These are phyloP conservation scores for Drosophila dives DNA, from an alignment of 2,888 invertebrate species.

Conservation along the genomic window DNA sequence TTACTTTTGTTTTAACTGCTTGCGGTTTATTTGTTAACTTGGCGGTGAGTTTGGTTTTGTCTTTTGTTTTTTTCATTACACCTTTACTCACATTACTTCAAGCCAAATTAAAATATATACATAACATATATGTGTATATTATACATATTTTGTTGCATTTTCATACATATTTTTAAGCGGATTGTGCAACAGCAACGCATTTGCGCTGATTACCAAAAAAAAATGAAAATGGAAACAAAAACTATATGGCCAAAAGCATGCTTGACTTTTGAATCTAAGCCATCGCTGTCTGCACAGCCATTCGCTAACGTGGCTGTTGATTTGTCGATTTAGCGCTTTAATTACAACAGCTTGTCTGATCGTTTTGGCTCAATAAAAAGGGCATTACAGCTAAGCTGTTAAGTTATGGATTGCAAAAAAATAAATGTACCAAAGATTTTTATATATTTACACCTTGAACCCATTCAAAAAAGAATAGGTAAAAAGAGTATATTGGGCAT, in stretches of 20 bases:
- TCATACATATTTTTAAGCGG: conserved; percentile 22
- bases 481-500: not conserved
- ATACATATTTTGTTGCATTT: conserved; percentile 34
- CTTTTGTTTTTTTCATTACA: conserved; percentile 59
- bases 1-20: not conserved
- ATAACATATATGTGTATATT: conserved; percentile 11
- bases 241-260: not conserved
- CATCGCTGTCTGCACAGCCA: conserved; percentile 21
- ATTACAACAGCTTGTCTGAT: conserved; percentile 52
- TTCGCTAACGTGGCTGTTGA: conserved; percentile 53
- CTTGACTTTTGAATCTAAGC: conserved; percentile 10
- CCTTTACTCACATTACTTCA: conserved; percentile 29
- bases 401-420: not conserved
- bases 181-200: conserved; percentile 50
- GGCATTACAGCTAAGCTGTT: not conserved
- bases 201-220: conserved; percentile 41
- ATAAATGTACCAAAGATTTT: not conserved
- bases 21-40: conserved; percentile 32
- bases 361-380: conserved; percentile 14
- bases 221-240: not conserved
- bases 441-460: not conserved
- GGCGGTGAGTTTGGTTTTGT: conserved; percentile 23
- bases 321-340: conserved; percentile 64
- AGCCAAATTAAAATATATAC: conserved; percentile 20
- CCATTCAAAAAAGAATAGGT: not conserved